phyloP scores from a whole-genome alignment of 2,113 vertebrate genomes.

The Alouatta palliata region DNA sequence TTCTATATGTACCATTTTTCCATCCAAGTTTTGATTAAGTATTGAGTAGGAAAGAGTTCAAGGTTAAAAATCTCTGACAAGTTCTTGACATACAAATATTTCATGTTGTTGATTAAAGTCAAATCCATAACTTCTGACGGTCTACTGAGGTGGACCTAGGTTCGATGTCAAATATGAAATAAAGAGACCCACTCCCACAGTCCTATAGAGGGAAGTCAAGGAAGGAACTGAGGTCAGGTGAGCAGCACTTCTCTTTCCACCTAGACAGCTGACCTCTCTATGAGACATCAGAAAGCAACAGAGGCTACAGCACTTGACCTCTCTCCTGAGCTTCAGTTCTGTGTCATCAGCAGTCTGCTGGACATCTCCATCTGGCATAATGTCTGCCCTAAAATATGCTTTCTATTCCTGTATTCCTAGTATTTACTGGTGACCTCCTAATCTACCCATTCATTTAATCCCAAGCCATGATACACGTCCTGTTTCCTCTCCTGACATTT shows the following conservation, averaged over 20 bases:
- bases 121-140: constrained; percentile 14
- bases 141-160: neutral
- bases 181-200: neutral
- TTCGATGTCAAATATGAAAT: neutral
- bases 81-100: constrained; percentile 5
- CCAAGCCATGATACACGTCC: neutral
- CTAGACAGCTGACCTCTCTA: neutral
- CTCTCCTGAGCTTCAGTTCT: neutral
- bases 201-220: neutral
- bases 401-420: neutral
- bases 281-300: neutral
- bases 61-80: constrained; percentile 40
- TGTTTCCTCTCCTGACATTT: neutral
- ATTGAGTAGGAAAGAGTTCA: neutral
- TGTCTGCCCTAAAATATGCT: neutral
- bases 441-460: neutral
- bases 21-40: neutral
- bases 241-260: neutral
- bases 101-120: constrained; percentile 9
- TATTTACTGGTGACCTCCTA: neutral
- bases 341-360: neutral
- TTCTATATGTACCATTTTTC: neutral
- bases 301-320: neutral
- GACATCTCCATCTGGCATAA: neutral
- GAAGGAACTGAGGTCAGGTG: neutral